These are phyloP conservation scores for Champsocephalus esox DNA, from an alignment of 2,797 vertebrate genomes.

Conservation along the genomic window DNA sequence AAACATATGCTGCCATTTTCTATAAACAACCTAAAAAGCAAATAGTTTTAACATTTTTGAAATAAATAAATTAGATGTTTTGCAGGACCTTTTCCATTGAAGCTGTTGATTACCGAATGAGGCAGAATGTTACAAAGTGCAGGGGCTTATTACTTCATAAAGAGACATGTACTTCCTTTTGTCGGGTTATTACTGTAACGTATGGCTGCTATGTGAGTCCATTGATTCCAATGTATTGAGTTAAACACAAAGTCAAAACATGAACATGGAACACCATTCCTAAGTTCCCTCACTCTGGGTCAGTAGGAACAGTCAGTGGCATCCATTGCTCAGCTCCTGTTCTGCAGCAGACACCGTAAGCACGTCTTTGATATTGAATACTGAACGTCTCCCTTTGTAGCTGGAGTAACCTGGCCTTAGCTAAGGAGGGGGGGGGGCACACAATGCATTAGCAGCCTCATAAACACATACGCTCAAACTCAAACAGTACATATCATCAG, in stretches of 20 bases:
- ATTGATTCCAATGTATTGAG: neutral
- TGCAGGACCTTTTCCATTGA: too few relatives aligned
- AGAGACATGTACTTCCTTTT: too few relatives aligned
- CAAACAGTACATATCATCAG: slow-evolving; percentile 7
- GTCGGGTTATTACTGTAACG: too few relatives aligned
- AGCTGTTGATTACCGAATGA: too few relatives aligned
- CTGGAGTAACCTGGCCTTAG: slow-evolving; percentile 8
- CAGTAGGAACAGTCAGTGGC: too few relatives aligned
- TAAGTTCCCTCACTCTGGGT: slow-evolving; percentile 10
- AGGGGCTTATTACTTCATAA: too few relatives aligned
- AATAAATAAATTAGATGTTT: too few relatives aligned
- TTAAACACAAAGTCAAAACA: slow-evolving; percentile 1
- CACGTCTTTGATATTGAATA: slow-evolving; percentile 22
- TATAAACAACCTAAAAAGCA: too few relatives aligned
- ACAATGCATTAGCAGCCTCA: slow-evolving; percentile 43
- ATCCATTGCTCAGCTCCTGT: neutral
- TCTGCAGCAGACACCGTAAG: neutral
- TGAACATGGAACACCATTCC: neutral
- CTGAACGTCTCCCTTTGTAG: slow-evolving; percentile 17
- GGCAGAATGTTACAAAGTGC: too few relatives aligned
- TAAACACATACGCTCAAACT: slow-evolving; percentile 27
- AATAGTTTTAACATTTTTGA: too few relatives aligned
- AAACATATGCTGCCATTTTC: too few relatives aligned
- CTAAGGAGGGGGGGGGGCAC: neutral
- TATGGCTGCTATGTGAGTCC: neutral